Conservation (phyloP, 2,113 vertebrate genomes). For the Marmota monax region DNA sequence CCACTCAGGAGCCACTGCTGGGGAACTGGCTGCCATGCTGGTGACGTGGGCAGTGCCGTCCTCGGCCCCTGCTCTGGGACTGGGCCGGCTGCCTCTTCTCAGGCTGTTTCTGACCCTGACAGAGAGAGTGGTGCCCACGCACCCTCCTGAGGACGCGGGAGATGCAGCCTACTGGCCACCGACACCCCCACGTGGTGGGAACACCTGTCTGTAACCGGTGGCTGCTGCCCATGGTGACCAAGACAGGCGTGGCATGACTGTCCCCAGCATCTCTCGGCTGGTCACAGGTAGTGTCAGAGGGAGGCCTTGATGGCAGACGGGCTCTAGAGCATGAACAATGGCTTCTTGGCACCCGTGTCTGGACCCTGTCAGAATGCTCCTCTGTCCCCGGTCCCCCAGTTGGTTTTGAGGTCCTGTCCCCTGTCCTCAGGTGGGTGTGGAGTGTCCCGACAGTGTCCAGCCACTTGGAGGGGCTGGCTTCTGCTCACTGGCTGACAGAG, state of each 20-base stretch:
- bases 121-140: accelerated
- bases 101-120: neutral
- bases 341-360: accelerated
- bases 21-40: too few species aligned
- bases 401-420: too few species aligned
- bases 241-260: accelerated
- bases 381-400: too few species aligned
- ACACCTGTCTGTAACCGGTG: accelerated
- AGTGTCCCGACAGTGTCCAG: accelerated
- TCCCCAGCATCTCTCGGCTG: neutral
- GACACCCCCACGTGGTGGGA: accelerated
- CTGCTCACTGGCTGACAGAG: neutral
- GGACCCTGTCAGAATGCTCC: too few species aligned
- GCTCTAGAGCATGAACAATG: neutral
- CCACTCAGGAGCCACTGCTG: accelerated
- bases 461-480: too few species aligned
- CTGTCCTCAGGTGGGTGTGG: accelerated
- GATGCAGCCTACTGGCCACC: accelerated
- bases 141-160: accelerated
- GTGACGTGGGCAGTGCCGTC: neutral
- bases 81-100: accelerated
- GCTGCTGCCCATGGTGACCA: neutral
- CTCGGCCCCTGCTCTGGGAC: neutral
- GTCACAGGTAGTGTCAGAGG: accelerated
- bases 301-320: too few species aligned